Evolutionary conservation across 2,888 invertebrate genomes (phyloP), one percentile per base, ranked within the genome.

Genomic region (Spatulosminthurus flaviceps): DNA sequence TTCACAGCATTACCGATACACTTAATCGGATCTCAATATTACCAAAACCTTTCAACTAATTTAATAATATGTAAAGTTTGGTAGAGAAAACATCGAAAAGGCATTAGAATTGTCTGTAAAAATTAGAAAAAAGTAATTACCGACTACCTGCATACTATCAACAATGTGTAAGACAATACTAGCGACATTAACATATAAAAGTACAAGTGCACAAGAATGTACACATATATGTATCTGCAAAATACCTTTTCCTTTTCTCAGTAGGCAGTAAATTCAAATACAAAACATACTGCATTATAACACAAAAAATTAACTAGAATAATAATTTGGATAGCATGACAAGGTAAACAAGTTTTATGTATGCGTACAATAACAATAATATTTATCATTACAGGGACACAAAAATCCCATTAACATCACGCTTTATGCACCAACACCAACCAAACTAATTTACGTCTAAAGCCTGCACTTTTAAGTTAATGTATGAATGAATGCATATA

Each of bases 291-390:
- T 77, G 26, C 77, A 22, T 29, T 43, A 4, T 70, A 70, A 77
- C 70, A 77, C 71, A 70, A 77, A 60, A 51, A 77, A 77, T 42
- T 70, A 70, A 77, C 71, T 77, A 70, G 70, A 77, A 77, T 77
- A 43, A 70, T 28, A 76, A 76, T 29, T 60, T 29, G 28, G 60
- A 61, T 70, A 70, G 77, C 77, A 70, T 71, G 71, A 70, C 77
- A 71, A 77, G 77, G 71, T 77, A 77, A 77, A 60, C 70, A 71
- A 77, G 26, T 64, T 64, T 22, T 64, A 22, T 21, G 21, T 29
- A 70, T 70, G 43, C 42, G 22, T 42, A 43, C 28, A 67, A 67
- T 28, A 67, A 28, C 13, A 67, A 51, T 51, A 51, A 51, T 51
- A 51, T 51, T 51, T 13, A 51, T 51, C 51, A n/a, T 34, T 34